Evolutionary conservation across 2,113 vertebrate species (phyloP).

Genomic region (Atrichornis clamosus): DNA sequence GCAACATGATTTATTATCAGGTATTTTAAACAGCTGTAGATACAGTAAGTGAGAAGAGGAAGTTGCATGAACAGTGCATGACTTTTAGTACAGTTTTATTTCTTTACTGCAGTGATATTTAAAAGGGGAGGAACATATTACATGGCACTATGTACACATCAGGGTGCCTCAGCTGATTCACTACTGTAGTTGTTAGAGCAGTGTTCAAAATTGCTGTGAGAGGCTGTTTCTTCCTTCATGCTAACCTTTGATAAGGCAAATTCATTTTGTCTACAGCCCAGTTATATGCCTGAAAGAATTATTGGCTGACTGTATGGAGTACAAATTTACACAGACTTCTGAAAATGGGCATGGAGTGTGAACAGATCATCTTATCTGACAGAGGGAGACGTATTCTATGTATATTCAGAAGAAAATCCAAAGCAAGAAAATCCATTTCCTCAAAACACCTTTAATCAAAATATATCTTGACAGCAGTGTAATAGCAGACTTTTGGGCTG

Average conservation of each 20-base stretch:
- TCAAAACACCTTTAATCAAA: slow-evolving; percentile 33
- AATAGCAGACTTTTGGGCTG: neutral
- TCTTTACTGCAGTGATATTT: neutral
- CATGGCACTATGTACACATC: neutral
- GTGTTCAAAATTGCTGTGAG: neutral
- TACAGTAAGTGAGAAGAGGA: neutral
- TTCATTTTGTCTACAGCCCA: neutral
- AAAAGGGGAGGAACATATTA: neutral
- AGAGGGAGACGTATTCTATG: neutral
- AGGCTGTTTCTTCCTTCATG: neutral
- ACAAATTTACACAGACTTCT: neutral
- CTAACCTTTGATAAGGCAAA: neutral
- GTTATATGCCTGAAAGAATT: slow-evolving; percentile 1
- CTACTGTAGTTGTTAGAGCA: neutral
- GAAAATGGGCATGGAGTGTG: neutral
- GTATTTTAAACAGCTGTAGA: neutral
- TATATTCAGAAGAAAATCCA: neutral
- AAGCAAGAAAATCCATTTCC: slow-evolving; percentile 22
- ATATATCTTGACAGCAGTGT: neutral
- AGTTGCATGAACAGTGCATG: neutral
- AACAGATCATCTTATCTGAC: neutral
- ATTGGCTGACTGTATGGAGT: neutral
- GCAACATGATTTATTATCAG: neutral
- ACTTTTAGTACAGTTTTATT: neutral
- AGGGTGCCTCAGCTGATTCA: neutral